phyloP scores from a whole-genome alignment of 2,113 vertebrate genomes.

The Halichoerus grypus region DNA sequence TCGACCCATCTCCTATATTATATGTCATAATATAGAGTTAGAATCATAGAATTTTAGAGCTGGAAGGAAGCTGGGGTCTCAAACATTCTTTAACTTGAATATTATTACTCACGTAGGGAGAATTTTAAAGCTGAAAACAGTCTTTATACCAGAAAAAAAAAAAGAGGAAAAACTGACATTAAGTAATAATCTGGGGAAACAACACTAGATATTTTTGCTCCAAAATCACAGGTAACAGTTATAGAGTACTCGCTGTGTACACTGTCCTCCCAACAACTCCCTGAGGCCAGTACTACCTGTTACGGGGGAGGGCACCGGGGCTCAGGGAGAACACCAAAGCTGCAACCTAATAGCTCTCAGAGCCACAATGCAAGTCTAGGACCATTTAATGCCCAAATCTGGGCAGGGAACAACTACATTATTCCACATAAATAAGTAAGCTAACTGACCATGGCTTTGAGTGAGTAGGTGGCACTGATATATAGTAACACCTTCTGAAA shows the following conservation, averaged over 20 bases:
- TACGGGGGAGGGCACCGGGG: not conserved
- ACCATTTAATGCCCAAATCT: not conserved
- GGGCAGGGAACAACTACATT: not conserved
- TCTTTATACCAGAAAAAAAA: not conserved
- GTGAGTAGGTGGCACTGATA: not conserved
- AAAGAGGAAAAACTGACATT: not conserved
- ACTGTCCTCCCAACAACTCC: not conserved
- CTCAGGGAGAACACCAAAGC: not conserved
- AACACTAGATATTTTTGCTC: not conserved
- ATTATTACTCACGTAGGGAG: not conserved
- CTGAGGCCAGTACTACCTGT: not conserved
- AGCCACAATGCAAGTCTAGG: not conserved
- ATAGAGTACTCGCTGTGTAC: not conserved
- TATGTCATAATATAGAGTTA: not conserved
- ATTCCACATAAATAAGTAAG: not conserved
- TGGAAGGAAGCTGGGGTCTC: not conserved
- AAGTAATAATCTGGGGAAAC: not conserved
- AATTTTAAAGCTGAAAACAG: constrained; percentile 2
- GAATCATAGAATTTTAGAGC: not conserved
- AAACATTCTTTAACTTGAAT: not conserved
- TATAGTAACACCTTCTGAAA: not conserved
- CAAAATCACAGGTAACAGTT: not conserved
- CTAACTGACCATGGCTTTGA: not conserved
- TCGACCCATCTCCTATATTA: not conserved
- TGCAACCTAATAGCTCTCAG: not conserved